Conservation (phyloP, 2,113 vertebrate species). For the Speoplatyrhinus poulsoni region DNA sequence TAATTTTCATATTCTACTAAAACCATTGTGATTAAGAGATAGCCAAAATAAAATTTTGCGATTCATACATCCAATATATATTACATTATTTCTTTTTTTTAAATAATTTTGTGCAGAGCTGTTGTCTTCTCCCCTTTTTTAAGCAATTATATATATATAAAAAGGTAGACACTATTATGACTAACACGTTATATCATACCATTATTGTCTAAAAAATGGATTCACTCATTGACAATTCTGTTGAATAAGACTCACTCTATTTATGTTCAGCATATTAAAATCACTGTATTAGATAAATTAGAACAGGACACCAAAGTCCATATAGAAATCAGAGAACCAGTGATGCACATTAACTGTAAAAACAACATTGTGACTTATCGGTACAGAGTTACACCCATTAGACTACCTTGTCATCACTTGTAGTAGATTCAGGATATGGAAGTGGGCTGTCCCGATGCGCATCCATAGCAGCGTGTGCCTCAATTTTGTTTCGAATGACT, state of each 20-base stretch:
- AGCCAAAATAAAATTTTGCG: not conserved
- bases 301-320: not conserved
- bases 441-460: conserved; percentile 92
- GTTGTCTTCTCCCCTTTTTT: not conserved
- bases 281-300: not conserved
- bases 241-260: not conserved
- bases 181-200: not conserved
- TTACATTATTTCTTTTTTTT: not conserved
- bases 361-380: not conserved
- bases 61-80: not conserved
- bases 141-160: not conserved
- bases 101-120: conserved; percentile 12
- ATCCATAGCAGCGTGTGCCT: conserved; percentile 84
- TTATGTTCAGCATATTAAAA: too few species aligned
- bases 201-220: not conserved
- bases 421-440: conserved; percentile 97
- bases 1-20: not conserved
- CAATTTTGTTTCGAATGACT: conserved; percentile 93
- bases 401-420: conserved; percentile 91
- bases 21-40: not conserved
- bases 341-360: not conserved
- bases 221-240: not conserved
- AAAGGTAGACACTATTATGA: not conserved
- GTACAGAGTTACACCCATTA: not conserved
- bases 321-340: conserved; percentile 22